phyloP scores from a whole-genome alignment of 2,888 invertebrate species.

The Gari tellinella region DNA sequence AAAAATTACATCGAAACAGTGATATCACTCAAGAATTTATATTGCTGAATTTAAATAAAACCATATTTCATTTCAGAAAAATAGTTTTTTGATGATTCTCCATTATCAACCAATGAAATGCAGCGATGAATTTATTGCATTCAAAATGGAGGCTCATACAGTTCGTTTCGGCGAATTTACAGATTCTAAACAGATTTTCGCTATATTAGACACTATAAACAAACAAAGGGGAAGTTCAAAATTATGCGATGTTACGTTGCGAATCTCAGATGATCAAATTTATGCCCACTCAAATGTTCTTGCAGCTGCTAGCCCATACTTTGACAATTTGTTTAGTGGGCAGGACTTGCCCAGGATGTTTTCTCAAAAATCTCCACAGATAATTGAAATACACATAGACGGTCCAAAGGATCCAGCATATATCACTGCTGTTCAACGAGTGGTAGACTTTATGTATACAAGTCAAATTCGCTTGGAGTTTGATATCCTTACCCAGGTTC shows the following conservation, averaged over 20 bases:
- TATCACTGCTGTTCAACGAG: slow-evolving; percentile 74
- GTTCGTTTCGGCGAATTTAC: slow-evolving; percentile 45
- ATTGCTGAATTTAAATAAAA: no score
- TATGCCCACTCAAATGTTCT: slow-evolving; percentile 82
- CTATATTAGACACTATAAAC: slow-evolving; percentile 64
- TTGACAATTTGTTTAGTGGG: slow-evolving; percentile 75
- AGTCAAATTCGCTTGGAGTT: slow-evolving; percentile 71
- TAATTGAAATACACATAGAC: slow-evolving; percentile 83
- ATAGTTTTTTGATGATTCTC: no score
- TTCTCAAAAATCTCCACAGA: slow-evolving; percentile 80
- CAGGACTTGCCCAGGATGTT: slow-evolving; percentile 80
- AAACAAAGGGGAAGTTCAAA: slow-evolving; percentile 73
- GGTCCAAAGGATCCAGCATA: slow-evolving; percentile 74
- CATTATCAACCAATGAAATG: slow-evolving; percentile 3
- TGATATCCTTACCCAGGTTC: slow-evolving; percentile 69
- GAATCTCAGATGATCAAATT: slow-evolving; percentile 78
- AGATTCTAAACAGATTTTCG: slow-evolving; percentile 60
- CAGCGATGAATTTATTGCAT: not conserved
- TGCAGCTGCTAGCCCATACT: slow-evolving; percentile 82
- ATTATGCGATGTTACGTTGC: slow-evolving; percentile 82
- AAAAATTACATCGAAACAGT: no score
- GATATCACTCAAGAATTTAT: no score
- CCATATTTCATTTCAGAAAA: no score
- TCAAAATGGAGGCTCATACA: slow-evolving; percentile 71
- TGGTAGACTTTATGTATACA: slow-evolving; percentile 83